Percentiles rank a stretch among this genome's conserved stretches.
Evolutionary conservation across 2,113 vertebrate species (phyloP).

Genomic region (Paracanthobrama guichenoti): DNA sequence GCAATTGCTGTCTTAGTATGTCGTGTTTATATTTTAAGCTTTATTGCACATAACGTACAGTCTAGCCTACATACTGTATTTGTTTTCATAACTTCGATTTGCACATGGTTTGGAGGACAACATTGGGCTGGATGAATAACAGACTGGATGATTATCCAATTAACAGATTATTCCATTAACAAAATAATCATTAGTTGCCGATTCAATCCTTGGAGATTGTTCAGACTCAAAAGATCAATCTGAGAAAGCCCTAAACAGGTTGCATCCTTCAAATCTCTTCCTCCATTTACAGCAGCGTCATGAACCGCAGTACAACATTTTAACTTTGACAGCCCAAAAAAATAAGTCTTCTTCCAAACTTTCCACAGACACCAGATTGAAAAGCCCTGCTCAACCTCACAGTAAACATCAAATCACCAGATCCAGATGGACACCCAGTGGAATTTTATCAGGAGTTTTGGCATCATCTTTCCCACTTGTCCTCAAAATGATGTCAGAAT

Average conservation of each 20-base stretch:
- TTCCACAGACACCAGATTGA: neutral
- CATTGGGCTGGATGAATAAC: neutral
- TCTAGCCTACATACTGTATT: neutral
- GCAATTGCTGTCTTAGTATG: neutral
- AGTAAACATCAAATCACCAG: neutral
- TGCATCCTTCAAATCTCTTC: neutral
- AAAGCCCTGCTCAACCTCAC: neutral
- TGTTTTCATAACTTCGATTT: neutral
- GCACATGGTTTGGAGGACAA: neutral
- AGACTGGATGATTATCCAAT: neutral
- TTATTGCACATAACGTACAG: neutral
- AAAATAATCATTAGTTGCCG: too few relatives aligned
- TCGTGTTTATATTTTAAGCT: neutral
- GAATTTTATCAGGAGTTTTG: neutral
- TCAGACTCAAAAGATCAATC: neutral
- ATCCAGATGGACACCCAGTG: constrained; percentile 5
- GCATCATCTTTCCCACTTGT: neutral
- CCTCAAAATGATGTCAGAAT: neutral
- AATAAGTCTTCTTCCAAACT: neutral
- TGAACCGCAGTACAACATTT: too few relatives aligned
- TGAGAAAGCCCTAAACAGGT: neutral
- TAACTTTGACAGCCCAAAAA: too few relatives aligned
- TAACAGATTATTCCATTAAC: neutral
- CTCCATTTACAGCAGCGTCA: neutral
- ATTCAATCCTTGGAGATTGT: neutral